These are phyloP conservation scores for Chamaea fasciata DNA, from an alignment of 2,113 vertebrate genomes.

Conservation along the genomic window DNA sequence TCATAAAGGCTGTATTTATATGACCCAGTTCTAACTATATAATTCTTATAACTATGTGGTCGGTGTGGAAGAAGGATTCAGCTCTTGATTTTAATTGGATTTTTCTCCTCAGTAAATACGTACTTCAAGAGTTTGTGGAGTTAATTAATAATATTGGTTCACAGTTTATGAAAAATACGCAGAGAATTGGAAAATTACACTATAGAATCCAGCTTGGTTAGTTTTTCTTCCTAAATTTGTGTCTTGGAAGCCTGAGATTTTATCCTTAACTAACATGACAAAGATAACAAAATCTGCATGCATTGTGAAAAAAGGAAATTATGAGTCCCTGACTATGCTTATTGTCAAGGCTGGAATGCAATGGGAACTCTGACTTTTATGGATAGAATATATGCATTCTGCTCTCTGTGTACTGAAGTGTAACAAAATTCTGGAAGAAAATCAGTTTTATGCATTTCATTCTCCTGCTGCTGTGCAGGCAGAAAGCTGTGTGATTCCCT, in stretches of 20 bases:
- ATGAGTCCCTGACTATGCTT: background rate
- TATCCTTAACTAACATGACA: background rate
- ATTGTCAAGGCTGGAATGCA: background rate
- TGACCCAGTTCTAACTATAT: background rate
- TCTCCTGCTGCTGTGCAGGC: background rate
- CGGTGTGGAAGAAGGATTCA: background rate
- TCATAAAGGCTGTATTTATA: background rate
- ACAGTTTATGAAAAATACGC: background rate
- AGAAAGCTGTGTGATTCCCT: background rate
- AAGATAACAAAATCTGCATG: background rate
- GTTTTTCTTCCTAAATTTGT: background rate
- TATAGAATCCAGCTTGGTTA: background rate
- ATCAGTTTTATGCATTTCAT: background rate
- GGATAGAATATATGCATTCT: background rate
- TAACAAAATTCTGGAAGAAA: background rate
- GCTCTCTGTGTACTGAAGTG: background rate
- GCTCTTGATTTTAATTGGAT: background rate
- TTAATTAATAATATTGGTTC: background rate
- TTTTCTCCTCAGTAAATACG: background rate
- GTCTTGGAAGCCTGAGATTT: background rate
- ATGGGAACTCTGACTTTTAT: background rate
- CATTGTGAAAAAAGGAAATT: background rate
- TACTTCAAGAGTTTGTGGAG: background rate
- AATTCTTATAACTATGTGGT: background rate
- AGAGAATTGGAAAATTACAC: background rate